Base-by-base conservation (phyloP, 2,797 vertebrate genomes). In the Rhinichthys osculus region DNA sequence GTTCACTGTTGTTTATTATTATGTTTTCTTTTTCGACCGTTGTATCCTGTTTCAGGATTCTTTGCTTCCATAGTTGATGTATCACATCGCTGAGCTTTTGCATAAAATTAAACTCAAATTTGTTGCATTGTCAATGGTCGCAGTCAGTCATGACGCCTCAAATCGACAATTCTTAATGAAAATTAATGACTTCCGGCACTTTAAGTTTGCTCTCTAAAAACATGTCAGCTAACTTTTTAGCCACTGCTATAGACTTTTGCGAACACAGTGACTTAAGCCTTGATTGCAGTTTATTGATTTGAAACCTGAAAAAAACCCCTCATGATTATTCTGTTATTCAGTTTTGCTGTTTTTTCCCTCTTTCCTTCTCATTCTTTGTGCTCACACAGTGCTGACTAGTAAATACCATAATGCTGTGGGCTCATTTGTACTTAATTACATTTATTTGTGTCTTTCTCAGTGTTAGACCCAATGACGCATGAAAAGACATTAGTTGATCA, bases 251-350 rank as follows among this genome's bases (percentile, higher is more conserved):
- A 69, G 47, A 54, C 66, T 77, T 78, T 57, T 62, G 33, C 35
- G 23, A 71, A 71, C 44, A 67, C 2, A 0, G 33, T 57, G 50
- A 70, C 83, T 59, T 59, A 38, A 69, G 50, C 38, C 64, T 44
- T 85, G 74, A 85, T 85, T 78, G 76, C 40, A 42, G n/a, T 44
- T 70, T 73, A 85, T 85, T 85, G 83, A 85, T 85, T 85, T 70
- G 19, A 57, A 38, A 23, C 73, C n/a, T 54, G 35, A 50, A 57
- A 74, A 82, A 67, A 76, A 66, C 1, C 17, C 21, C 16, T 66
- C 82, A 67, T 78, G 62, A 85, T 85, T 70, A 78, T 85, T 64
- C 16, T 85, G 52, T 80, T 64, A 72, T 85, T 85, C 67, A 73
- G 35, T 47, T 71, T 8, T 27, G 21, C 13, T 59, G 66, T 59